These are phyloP conservation scores for Cydia amplana DNA, from an alignment of 1,140 invertebrate genomes.

Conservation along the genomic window DNA sequence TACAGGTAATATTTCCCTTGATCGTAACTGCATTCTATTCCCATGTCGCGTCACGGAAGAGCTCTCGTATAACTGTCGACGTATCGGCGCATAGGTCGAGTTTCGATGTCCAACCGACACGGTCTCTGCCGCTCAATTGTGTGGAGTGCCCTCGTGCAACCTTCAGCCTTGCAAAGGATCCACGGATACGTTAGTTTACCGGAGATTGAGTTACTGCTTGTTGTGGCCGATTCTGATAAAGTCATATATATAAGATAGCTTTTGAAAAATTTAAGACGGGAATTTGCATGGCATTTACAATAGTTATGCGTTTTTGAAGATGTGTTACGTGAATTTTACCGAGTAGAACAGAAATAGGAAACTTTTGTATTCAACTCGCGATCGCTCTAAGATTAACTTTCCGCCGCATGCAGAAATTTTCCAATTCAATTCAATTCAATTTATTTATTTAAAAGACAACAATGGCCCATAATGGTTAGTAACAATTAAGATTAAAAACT, in stretches of 20 bases:
- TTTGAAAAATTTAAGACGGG: background rate
- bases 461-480: too few relatives aligned
- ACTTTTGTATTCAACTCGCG: background rate
- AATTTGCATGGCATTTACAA: background rate
- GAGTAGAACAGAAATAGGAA: background rate
- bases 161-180: slow-evolving; percentile 40
- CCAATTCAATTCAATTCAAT: too few relatives aligned
- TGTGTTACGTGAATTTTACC: background rate
- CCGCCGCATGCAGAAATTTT: too few relatives aligned
- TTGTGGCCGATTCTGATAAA: slow-evolving; percentile 11
- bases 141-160: slow-evolving; percentile 36
- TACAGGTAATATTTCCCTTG: slow-evolving; percentile 2
- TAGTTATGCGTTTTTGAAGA: background rate
- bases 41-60: slow-evolving; percentile 50
- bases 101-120: slow-evolving; percentile 29
- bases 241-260: background rate
- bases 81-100: slow-evolving; percentile 21
- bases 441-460: too few relatives aligned
- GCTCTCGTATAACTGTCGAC: slow-evolving; percentile 47
- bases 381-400: background rate
- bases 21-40: slow-evolving; percentile 37
- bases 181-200: slow-evolving; percentile 44
- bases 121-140: slow-evolving; percentile 40
- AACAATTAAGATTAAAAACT: too few relatives aligned
- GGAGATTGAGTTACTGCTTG: slow-evolving; percentile 59